These are phyloP conservation scores for Pogonomyrmex barbatus DNA, from an alignment of 1,140 invertebrate genomes.

Conservation along the genomic window DNA sequence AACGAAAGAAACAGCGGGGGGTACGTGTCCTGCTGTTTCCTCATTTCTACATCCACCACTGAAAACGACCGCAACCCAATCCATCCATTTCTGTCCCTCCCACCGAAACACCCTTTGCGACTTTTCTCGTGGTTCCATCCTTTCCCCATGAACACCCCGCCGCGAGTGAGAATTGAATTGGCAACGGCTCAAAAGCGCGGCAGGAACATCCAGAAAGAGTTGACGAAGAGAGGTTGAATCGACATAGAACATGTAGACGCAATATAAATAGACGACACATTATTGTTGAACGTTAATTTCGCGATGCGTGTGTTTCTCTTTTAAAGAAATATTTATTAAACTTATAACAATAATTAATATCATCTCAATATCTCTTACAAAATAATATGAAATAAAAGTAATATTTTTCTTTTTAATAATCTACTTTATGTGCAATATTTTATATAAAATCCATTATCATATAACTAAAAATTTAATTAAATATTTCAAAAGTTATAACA, in stretches of 20 bases:
- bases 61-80: constrained; percentile 29
- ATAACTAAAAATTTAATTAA: too few species aligned
- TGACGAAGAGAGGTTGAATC: neutral
- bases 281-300: neutral
- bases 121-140: constrained; percentile 32
- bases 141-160: constrained; percentile 25
- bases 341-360: neutral
- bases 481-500: neutral
- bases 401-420: too few species aligned
- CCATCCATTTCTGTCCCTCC: neutral
- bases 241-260: constrained; percentile 11
- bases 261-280: neutral
- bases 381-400: constrained; percentile 9
- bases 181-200: constrained; percentile 77
- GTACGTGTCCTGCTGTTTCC: neutral
- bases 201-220: constrained; percentile 7
- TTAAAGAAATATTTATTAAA: neutral
- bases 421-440: too few species aligned
- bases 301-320: neutral
- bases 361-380: neutral
- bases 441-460: too few species aligned
- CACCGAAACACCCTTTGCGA: constrained; percentile 2
- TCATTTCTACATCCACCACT: constrained; percentile 1
- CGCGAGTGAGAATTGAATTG: constrained; percentile 78
- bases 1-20: neutral